phyloP scores from a whole-genome alignment of 2,888 invertebrate species.

The Oxytorus armatus region DNA sequence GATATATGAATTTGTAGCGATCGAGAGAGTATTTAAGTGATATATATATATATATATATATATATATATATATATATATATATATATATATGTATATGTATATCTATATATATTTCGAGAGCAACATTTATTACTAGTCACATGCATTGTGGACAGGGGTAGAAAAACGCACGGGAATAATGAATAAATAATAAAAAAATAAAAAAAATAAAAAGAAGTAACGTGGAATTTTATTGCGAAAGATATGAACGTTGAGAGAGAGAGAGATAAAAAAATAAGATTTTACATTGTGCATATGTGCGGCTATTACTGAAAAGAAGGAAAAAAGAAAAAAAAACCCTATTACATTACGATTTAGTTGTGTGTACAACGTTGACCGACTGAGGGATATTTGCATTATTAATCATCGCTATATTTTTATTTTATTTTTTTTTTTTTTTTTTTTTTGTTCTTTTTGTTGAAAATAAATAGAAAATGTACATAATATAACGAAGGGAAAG shows the following conservation, averaged over 20 bases:
- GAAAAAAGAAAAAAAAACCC: conserved; percentile 60
- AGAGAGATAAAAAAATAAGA: conserved; percentile 11
- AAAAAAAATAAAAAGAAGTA: conserved; percentile 46
- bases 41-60: conserved; percentile 68
- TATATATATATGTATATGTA: conserved; percentile 67
- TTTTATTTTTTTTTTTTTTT: conserved; percentile 72
- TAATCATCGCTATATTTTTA: conserved; percentile 69
- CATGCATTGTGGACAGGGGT: conserved; percentile 76
- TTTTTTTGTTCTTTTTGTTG: conserved; percentile 66
- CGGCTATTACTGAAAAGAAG: conserved; percentile 44
- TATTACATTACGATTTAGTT: conserved; percentile 74
- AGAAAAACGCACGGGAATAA: conserved; percentile 68
- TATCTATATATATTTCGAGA: conserved; percentile 79
- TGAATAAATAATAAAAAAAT: conserved; percentile 55
- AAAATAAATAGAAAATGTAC: conserved; percentile 75
- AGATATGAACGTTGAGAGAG: background rate
- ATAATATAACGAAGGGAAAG: conserved; percentile 51
- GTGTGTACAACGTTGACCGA: conserved; percentile 73
- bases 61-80: conserved; percentile 54
- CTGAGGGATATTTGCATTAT: conserved; percentile 75
- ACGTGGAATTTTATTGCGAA: conserved; percentile 39
- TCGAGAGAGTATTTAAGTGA: conserved; percentile 67
- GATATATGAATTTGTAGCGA: conserved; percentile 61
- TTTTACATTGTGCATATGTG: conserved; percentile 43
- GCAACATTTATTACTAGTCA: conserved; percentile 82